Percentiles rank a stretch among this genome's conserved stretches.
Evolutionary conservation across 2,113 vertebrate species (phyloP).

Genomic region (Elgaria multicarinata): DNA sequence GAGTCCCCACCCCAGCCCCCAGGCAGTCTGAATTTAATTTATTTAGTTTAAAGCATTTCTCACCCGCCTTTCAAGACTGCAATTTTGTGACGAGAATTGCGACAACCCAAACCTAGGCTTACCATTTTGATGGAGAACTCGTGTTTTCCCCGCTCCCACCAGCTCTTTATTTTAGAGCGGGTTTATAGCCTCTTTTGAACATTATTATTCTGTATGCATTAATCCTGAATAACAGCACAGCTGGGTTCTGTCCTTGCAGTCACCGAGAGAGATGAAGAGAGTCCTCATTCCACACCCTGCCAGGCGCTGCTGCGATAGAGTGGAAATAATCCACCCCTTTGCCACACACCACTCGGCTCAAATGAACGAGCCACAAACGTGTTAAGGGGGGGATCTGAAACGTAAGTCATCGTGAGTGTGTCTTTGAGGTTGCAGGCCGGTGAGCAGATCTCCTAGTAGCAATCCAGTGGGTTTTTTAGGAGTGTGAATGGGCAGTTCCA

Average conservation of each 20-base stretch:
- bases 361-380: background rate
- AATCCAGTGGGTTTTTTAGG: background rate
- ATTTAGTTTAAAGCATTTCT: too few relatives aligned
- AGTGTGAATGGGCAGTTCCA: background rate
- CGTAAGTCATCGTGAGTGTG: background rate
- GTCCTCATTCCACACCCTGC: background rate
- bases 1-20: background rate
- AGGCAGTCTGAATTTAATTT: too few relatives aligned
- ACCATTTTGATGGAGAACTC: background rate
- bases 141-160: background rate
- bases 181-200: background rate
- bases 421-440: background rate
- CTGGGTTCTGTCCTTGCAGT: constrained; percentile 1
- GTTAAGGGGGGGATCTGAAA: background rate
- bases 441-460: background rate
- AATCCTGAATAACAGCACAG: background rate
- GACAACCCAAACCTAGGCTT: background rate
- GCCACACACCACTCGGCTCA: background rate
- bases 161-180: background rate
- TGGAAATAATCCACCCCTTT: background rate
- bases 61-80: too few relatives aligned
- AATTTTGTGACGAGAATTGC: background rate
- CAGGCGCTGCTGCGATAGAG: background rate
- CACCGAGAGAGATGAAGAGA: background rate
- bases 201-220: background rate